These are phyloP conservation scores for Marmota flaviventris DNA, from an alignment of 2,113 vertebrate genomes.

Conservation along the genomic window DNA sequence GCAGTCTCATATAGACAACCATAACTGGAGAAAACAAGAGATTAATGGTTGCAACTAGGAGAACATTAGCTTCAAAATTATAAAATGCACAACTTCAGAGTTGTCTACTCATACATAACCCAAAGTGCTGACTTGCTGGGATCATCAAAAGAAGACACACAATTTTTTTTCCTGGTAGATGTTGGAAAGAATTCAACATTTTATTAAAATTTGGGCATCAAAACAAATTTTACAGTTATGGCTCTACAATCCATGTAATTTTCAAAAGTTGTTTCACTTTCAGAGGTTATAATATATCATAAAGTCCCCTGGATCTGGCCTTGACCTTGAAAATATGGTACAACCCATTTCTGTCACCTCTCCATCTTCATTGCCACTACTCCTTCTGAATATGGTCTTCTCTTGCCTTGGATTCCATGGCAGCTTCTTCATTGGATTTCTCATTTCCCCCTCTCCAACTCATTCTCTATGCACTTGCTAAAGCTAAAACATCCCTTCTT, in stretches of 20 bases:
- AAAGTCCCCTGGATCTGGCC: background rate
- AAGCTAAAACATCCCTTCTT: background rate
- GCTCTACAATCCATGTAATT: background rate
- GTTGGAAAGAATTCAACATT: background rate
- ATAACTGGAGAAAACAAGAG: conserved; percentile 37
- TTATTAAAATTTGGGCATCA: conserved; percentile 39
- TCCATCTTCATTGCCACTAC: background rate
- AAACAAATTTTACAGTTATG: background rate
- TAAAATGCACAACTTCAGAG: background rate
- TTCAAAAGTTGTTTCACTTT: conserved; percentile 18
- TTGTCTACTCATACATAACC: background rate
- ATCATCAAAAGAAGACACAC: conserved; percentile 11
- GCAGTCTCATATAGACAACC: conserved; percentile 42
- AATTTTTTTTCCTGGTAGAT: background rate
- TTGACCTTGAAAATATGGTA: conserved; percentile 18
- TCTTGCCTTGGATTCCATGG: background rate
- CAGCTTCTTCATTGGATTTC: background rate
- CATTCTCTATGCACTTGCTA: background rate
- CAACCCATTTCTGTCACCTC: background rate
- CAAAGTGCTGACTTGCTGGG: background rate
- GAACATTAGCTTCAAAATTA: conserved; percentile 14
- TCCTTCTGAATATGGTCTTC: background rate
- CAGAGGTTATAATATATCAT: background rate
- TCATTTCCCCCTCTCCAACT: background rate
- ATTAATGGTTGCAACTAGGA: conserved; percentile 58